phyloP scores from a whole-genome alignment of 2,113 vertebrate species.

The Zosterops lateralis region DNA sequence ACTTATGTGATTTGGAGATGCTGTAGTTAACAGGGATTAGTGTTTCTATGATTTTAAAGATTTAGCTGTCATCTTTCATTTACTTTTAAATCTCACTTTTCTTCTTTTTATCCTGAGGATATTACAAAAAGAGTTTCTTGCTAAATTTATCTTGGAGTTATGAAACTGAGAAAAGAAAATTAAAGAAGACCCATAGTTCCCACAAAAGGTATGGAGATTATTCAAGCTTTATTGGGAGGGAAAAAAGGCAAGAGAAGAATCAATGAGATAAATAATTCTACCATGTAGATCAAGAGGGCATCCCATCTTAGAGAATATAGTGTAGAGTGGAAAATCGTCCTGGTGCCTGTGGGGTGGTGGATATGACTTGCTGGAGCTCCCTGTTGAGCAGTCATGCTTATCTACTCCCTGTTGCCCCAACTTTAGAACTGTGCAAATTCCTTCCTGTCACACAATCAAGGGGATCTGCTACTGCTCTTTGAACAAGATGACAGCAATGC shows the following conservation, averaged over 20 bases:
- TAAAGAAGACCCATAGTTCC: not conserved
- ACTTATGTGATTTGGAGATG: not conserved
- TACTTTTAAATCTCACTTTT: slow-evolving; percentile 30
- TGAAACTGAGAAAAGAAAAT: slow-evolving; percentile 24
- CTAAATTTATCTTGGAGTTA: slow-evolving; percentile 46
- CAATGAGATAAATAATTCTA: not conserved
- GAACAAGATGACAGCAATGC: not conserved
- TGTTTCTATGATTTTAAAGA: slow-evolving; percentile 22
- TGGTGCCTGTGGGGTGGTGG: not conserved
- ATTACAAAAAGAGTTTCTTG: slow-evolving; percentile 11
- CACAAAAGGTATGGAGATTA: not conserved
- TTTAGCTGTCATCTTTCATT: slow-evolving; percentile 49
- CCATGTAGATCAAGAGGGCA: not conserved
- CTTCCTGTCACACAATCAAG: rapidly evolving
- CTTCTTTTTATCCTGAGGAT: slow-evolving; percentile 22
- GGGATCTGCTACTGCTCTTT: not conserved
- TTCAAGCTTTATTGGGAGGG: not conserved
- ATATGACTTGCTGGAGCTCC: not conserved
- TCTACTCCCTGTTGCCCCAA: not conserved
- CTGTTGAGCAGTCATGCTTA: not conserved
- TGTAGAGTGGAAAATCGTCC: not conserved
- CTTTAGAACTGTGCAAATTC: not conserved
- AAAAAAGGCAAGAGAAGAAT: not conserved
- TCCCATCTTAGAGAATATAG: not conserved
- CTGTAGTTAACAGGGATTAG: slow-evolving; percentile 26